Evolutionary conservation across 1,140 invertebrate genomes (phyloP), one percentile per base, ranked within the genome.

Genomic region (Lerema accius): DNA sequence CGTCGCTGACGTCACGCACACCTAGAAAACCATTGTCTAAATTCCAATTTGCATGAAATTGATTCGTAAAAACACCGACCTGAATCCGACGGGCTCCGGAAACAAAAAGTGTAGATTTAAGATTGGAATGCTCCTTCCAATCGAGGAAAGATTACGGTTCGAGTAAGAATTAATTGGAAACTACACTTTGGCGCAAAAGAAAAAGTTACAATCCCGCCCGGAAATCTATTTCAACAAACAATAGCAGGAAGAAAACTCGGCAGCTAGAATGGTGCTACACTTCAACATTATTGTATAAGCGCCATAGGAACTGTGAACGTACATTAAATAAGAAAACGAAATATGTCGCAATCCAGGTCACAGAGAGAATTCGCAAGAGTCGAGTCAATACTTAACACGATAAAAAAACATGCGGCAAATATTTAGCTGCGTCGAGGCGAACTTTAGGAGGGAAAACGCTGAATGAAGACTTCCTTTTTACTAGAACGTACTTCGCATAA

Each of bases 1-100:
- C 55, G 23, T 19, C 40, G 19, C 35, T 37, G 10, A 37, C 35
- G 35, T 37, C 35, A 37, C 35, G 35, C 15, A 45, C 43, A 32
- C 43, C 14, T 49, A 14, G 19, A 26, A 13, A 39, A 16, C 48
- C 49, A 19, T 37, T 19, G 15, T 39, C n/a, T 51, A 39, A 19
- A 50, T 50, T 50, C 49, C 10, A n/a, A 39, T 39, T 40, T 39
- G 35, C 50, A 40, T 51, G 13, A 51, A 39, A 39, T 51, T 13
- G 10, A 37, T 37, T 37, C 35, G 35, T 37, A 37, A 11, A 11
- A 37, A 37, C n/a, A 11, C 10, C 3, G n/a, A 37, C 2, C 35
- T 37, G 35, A 37, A 37, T 37, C 35, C 0, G 35, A 37, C n/a
- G 35, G 7, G 35, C 10, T 11, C 7, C 35, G 35, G n/a, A n/a